Conservation (phyloP, 2,113 vertebrate species). For the Rhagologus leucostigma region DNA sequence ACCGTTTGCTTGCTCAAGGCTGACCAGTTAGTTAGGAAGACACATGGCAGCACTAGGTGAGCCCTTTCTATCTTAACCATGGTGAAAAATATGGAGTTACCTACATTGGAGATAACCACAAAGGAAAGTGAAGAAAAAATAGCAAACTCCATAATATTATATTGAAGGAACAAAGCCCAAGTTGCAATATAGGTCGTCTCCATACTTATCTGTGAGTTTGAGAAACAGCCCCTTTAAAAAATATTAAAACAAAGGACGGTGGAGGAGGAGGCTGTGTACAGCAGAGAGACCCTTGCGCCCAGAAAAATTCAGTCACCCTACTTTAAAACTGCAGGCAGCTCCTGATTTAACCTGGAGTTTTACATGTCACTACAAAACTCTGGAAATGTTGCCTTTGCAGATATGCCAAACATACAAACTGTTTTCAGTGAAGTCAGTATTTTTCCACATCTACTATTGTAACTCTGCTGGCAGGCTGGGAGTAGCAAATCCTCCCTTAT, state of each 20-base stretch:
- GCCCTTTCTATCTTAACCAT: not conserved
- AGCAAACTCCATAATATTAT: not conserved
- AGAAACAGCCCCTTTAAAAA: not conserved
- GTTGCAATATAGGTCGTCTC: not conserved
- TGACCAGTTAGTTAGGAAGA: not conserved
- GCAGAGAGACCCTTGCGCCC: not conserved
- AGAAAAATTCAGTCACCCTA: not conserved
- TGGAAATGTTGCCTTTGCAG: not conserved
- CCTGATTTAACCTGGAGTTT: not conserved
- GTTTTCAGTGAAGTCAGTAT: slow-evolving; percentile 12
- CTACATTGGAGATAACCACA: not conserved
- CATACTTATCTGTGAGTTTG: not conserved
- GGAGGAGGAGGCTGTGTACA: not conserved
- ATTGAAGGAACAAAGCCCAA: not conserved
- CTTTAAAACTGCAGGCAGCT: not conserved
- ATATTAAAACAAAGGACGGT: not conserved
- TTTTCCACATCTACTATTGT: slow-evolving; percentile 56
- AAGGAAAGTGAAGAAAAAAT: not conserved
- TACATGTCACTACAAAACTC: not conserved
- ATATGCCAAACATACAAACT: not conserved
- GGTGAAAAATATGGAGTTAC: not conserved
- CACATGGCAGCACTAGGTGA: not conserved
- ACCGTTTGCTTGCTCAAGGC: not conserved
- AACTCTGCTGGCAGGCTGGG: not conserved
- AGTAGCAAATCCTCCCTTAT: slow-evolving; percentile 27